These are phyloP conservation scores for Sminthurinus signatus DNA, from an alignment of 1,140 invertebrate genomes.

Conservation along the genomic window DNA sequence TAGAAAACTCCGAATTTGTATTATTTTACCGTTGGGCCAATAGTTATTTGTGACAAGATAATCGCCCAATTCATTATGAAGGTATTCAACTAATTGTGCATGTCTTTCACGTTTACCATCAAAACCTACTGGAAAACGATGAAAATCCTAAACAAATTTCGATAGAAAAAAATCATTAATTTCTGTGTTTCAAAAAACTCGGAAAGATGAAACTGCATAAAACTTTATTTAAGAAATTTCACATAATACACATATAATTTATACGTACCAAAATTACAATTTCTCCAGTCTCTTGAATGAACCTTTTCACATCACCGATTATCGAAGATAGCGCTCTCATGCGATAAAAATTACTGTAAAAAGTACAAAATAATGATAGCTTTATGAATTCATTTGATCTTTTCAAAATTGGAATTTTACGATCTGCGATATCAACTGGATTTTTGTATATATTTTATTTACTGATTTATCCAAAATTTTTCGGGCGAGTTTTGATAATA, in stretches of 20 bases:
- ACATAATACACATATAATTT: too few species aligned
- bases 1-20: too few species aligned
- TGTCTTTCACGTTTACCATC: slow-evolving; percentile 17
- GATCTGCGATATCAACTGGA: too few species aligned
- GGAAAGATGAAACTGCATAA: too few species aligned
- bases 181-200: too few species aligned
- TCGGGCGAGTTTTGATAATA: slow-evolving; percentile 47
- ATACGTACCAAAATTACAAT: slow-evolving; percentile 25
- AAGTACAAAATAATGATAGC: too few species aligned
- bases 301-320: slow-evolving; percentile 29
- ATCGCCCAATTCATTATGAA: slow-evolving; percentile 57
- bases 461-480: slow-evolving; percentile 44
- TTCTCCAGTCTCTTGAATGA: slow-evolving; percentile 31
- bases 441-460: too few species aligned
- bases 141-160: slow-evolving; percentile 39
- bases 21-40: slow-evolving; percentile 38
- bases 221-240: too few species aligned
- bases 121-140: slow-evolving; percentile 38
- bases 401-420: too few species aligned
- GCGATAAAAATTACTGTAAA: slow-evolving; percentile 41
- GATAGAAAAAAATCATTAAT: slow-evolving; percentile 3
- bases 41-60: slow-evolving; percentile 48
- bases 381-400: too few species aligned
- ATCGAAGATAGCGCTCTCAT: slow-evolving; percentile 39
- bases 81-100: slow-evolving; percentile 50